Percentiles rank a stretch among this genome's conserved stretches.
Conservation (phyloP, 2,113 vertebrate species). For the Spilogale gracilis region DNA sequence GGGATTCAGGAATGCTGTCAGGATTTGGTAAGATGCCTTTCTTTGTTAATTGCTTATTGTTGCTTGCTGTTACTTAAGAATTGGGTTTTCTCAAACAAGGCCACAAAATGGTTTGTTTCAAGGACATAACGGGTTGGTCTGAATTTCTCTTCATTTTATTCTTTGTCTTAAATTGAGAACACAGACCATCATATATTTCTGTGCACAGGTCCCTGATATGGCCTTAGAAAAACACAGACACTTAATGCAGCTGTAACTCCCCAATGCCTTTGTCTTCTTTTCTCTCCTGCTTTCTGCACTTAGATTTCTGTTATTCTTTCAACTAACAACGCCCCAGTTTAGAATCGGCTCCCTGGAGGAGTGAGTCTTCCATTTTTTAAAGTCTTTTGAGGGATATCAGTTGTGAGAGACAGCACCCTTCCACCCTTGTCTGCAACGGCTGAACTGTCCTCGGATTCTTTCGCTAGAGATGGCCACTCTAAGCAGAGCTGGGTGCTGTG, state of each 20-base stretch:
- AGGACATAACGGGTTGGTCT: neutral
- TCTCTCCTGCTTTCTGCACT: neutral
- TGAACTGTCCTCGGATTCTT: neutral
- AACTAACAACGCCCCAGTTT: neutral
- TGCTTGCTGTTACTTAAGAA: constrained; percentile 34
- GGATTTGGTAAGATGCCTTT: constrained; percentile 89
- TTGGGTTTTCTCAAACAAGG: constrained; percentile 17
- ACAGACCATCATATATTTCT: neutral
- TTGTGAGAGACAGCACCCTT: neutral
- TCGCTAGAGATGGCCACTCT: neutral
- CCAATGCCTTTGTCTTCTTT: neutral
- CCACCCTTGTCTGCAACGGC: too few species aligned
- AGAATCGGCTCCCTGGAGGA: neutral
- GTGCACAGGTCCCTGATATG: neutral
- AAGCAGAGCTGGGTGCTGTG: neutral
- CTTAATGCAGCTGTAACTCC: neutral
- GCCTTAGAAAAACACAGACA: neutral
- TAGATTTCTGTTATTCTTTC: constrained; percentile 27
- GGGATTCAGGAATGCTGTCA: constrained; percentile 84
- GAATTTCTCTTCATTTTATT: neutral
- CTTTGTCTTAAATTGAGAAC: neutral
- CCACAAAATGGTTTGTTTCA: constrained; percentile 23
- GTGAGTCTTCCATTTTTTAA: neutral
- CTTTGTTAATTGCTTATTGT: neutral
- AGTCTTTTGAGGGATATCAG: neutral